Conservation (phyloP, 2,797 vertebrate genomes). For the Oreochromis mossambicus region DNA sequence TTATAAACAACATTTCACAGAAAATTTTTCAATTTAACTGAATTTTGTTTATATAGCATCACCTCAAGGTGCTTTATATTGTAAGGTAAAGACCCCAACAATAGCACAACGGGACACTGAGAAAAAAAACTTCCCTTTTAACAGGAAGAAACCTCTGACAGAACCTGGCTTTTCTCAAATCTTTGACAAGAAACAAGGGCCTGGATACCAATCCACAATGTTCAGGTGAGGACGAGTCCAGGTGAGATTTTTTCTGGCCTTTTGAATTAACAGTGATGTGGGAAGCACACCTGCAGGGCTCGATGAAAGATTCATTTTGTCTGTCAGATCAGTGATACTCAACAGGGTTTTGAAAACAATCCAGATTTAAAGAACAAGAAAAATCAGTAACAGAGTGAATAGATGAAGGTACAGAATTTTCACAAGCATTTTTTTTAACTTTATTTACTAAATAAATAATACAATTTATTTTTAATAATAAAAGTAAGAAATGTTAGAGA, state of each 20-base stretch:
- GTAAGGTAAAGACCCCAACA: fast-evolving
- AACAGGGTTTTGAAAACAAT: background rate
- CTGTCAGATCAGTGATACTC: background rate
- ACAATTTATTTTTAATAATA: background rate
- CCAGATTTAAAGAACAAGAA: background rate
- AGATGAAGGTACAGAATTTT: fast-evolving
- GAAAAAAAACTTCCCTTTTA: background rate
- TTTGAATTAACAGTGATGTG: background rate
- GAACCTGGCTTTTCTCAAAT: background rate
- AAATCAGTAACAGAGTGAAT: background rate
- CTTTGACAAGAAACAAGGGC: background rate
- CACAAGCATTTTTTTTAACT: fast-evolving
- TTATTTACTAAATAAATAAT: background rate
- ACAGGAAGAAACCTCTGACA: background rate
- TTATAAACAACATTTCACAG: fast-evolving
- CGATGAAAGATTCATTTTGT: background rate
- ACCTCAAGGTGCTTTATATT: background rate
- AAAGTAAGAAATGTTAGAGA: background rate
- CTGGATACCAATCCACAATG: too few relatives aligned
- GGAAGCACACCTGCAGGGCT: background rate
- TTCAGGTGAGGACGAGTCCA: background rate
- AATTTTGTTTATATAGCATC: background rate
- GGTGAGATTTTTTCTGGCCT: background rate
- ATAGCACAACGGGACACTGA: background rate
- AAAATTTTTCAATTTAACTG: fast-evolving